Base-by-base conservation (phyloP, 2,888 invertebrate genomes). In the Tenthredo amoena region DNA sequence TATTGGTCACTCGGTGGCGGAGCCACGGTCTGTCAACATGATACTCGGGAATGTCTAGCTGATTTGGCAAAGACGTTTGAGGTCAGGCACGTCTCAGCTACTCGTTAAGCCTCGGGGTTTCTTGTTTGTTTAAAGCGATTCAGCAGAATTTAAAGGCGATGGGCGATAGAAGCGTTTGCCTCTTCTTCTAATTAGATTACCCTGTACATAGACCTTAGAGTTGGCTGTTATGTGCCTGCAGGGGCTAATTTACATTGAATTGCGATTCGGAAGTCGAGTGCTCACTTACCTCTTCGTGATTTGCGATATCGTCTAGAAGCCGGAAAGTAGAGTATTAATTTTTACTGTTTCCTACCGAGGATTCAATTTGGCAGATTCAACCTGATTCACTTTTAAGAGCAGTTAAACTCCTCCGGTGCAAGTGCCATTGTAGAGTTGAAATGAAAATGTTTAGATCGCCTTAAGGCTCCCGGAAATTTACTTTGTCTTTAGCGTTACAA, bases 91-190 rank as follows among this genome's bases (percentile, higher is more conserved):
- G 62, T 62, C 26, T 12, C 62, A 62, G 62, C 26, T 62, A 62
- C 62, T 62, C 37, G 31, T 71, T 71, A 71, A 71, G n/a, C 71
- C 15, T 37, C 9, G 9, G n/a, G 37, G 37, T n/a, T 71, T 71
- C 26, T 40, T 43, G 76, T 76, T 76, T 43, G 43, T 47, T 47
- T 76, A 76, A 26, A 76, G 76, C 21, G 76, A 72, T 72, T 72
- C 31, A 72, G 40, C 15, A 21, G 76, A 76, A 76, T 43, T 76
- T 76, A 47, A 47, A 76, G 26, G 50, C 76, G 47, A 76, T 76
- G 43, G 47, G 15, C 26, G 34, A 77, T 77, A n/a, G 77, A 55
- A 47, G 47, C 74, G 40, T 26, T 74, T 21, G 4, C 74, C 15
- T 74, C 26, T 74, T 43, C 43, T 43, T 26, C 74, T 74, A 43